These are phyloP conservation scores for Plectropomus leopardus DNA, from an alignment of 2,113 vertebrate genomes.

Conservation along the genomic window DNA sequence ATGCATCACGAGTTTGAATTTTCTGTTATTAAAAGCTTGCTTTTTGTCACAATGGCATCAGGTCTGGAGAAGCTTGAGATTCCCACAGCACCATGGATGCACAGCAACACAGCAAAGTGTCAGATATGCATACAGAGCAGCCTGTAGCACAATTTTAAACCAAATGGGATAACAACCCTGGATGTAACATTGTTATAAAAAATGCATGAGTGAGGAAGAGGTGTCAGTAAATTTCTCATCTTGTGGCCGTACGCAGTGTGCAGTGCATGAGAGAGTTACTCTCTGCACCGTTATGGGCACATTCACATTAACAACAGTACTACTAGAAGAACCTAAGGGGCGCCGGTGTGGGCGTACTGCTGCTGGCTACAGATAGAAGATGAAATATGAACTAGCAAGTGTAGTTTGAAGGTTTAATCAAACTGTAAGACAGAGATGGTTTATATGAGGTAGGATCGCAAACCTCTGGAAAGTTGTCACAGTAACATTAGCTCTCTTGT, in stretches of 20 bases:
- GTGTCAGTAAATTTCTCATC: constrained; percentile 13
- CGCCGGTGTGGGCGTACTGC: not conserved
- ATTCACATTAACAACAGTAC: constrained; percentile 23
- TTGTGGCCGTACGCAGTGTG: not conserved
- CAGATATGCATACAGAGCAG: constrained; percentile 23
- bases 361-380: constrained; percentile 1
- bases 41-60: constrained; percentile 1
- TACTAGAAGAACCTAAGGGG: not conserved
- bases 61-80: not conserved
- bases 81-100: constrained; percentile 5
- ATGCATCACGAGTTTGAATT: not conserved
- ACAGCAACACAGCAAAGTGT: constrained; percentile 5
- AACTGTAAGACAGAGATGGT: constrained; percentile 12
- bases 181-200: constrained; percentile 15
- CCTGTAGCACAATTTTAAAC: constrained; percentile 38
- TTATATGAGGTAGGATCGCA: constrained; percentile 1
- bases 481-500: not conserved
- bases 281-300: not conserved
- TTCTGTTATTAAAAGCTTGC: not conserved
- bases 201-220: constrained; percentile 18
- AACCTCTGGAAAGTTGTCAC: constrained; percentile 9
- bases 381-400: constrained; percentile 15
- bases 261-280: not conserved
- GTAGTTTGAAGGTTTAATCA: constrained; percentile 37
- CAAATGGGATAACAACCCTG: constrained; percentile 24